Base-by-base conservation (phyloP, 1,140 invertebrate genomes). In the Bursaphelenchus mucronatus region DNA sequence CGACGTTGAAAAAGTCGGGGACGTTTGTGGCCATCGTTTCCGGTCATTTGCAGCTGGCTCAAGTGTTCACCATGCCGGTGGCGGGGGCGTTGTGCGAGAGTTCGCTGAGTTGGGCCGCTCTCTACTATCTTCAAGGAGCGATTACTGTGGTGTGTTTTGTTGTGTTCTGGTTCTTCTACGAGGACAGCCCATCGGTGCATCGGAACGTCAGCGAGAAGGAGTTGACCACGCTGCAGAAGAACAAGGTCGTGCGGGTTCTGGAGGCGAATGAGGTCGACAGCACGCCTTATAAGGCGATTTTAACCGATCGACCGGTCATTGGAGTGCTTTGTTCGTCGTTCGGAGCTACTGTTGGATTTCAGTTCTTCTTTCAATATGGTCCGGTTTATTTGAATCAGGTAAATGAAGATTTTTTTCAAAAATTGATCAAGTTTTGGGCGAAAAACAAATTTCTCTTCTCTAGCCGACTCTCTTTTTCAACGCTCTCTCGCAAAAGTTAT, bases 41-140 rank as follows among this genome's bases (percentile, higher is more conserved):
- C 21, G 13, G 15, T 17, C 40, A 68, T 41, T 17, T 68, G 9
- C 61, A 69, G 49, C 41, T 69, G 0, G 70, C 69, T 8, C 30
- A 54, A 13, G 67, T 69, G 10, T n/a, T 69, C n/a, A 74, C 64
- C 13, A 78, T 75, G 75, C 75, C 73, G 8, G 17, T 77, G 3
- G 55, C 74, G 8, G 73, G 75, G 11, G 58, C 54, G 17, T 40
- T 78, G 0, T 75, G 75, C 47, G 67, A 70, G 39, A 54, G 63
- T 8, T 59, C 63, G 0, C 46, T 62, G 10, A 64, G 70, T 10
- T 75, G 73, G 73, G 39, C 71, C 41, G 52, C 57, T 4, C 41
- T 75, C 41, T 75, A 65, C 57, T 75, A 75, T 30, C 15, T 74
- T 50, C 71, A 76, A 50, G 73, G 68, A 50, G 39, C 44, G 5